phyloP scores from a whole-genome alignment of 2,113 vertebrate species.

The Merops nubicus region DNA sequence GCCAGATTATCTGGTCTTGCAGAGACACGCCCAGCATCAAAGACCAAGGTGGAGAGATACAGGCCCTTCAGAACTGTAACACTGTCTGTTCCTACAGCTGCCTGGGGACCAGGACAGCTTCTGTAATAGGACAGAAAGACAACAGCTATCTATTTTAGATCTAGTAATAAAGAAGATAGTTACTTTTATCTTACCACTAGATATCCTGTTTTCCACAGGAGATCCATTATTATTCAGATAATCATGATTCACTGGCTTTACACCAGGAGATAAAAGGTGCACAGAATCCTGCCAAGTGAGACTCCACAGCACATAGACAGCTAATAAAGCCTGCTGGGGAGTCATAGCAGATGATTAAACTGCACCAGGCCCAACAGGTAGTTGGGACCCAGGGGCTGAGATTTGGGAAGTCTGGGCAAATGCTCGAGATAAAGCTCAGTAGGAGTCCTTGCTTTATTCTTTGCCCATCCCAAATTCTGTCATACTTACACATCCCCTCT shows the following conservation, averaged over 20 bases:
- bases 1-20: background rate
- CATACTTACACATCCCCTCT: background rate
- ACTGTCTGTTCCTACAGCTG: background rate
- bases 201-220: background rate
- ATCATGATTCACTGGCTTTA: background rate
- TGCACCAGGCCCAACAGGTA: background rate
- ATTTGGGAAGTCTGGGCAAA: background rate
- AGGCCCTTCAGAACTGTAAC: background rate
- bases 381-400: background rate
- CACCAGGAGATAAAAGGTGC: background rate
- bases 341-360: background rate
- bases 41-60: background rate
- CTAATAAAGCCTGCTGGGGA: background rate
- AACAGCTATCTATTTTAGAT: background rate
- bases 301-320: background rate
- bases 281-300: background rate
- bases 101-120: background rate
- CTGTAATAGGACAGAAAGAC: background rate
- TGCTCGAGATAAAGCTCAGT: background rate
- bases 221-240: background rate
- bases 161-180: background rate
- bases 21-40: background rate
- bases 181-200: background rate
- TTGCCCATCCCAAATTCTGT: background rate
- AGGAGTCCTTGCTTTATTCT: background rate